These are phyloP conservation scores for Peromyscus maniculatus DNA, from an alignment of 2,113 vertebrate genomes.

Conservation along the genomic window DNA sequence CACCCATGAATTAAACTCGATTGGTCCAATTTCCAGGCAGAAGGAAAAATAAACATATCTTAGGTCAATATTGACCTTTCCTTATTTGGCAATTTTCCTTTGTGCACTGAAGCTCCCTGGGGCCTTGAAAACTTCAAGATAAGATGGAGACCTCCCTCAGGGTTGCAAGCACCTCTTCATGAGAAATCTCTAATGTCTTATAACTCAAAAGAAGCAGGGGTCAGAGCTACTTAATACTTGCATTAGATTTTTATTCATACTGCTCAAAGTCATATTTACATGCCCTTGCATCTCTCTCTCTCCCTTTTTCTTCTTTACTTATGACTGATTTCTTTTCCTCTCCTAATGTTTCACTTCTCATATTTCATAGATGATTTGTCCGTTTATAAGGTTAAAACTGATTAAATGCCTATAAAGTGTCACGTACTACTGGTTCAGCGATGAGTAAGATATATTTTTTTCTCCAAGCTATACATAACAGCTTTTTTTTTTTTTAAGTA, in stretches of 20 bases:
- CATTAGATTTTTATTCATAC: constrained; percentile 26
- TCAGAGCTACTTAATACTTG: neutral
- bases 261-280: neutral
- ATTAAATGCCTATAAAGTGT: neutral
- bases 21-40: constrained; percentile 13
- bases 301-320: neutral
- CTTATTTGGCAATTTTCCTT: constrained; percentile 19
- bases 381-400: neutral
- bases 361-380: constrained; percentile 11
- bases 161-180: neutral
- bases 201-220: neutral
- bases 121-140: neutral
- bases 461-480: neutral
- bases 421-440: neutral
- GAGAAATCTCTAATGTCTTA: neutral
- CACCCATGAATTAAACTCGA: neutral
- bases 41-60: constrained; percentile 31
- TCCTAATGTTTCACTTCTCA: neutral
- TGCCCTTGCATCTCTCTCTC: neutral
- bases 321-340: neutral
- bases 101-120: neutral
- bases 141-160: constrained; percentile 3
- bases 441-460: neutral
- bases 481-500: neutral
- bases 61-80: constrained; percentile 62